phyloP scores from a whole-genome alignment of 1,140 invertebrate species.

The Solenopsis fugax region DNA sequence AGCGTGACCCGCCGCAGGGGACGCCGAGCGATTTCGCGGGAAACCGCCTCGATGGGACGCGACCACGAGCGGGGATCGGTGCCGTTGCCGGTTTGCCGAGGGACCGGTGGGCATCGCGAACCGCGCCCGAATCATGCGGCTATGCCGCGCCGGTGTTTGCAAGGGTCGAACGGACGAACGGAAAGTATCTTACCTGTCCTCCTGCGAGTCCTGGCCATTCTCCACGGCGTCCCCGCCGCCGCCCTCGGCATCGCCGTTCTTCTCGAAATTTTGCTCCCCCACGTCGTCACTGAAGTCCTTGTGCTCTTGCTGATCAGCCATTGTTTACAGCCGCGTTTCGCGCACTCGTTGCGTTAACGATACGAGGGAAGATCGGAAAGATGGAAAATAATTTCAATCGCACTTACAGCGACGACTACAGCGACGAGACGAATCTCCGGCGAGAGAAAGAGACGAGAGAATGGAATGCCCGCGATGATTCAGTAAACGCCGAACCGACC shows the following conservation, averaged over 20 bases:
- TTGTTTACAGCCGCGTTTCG: constrained; percentile 65
- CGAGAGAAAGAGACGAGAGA: neutral
- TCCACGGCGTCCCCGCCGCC: constrained; percentile 82
- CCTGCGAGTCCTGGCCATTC: constrained; percentile 85
- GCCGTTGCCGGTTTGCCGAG: neutral
- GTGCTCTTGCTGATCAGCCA: constrained; percentile 84
- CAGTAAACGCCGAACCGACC: neutral
- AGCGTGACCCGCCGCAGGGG: constrained; percentile 43
- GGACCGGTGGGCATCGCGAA: neutral
- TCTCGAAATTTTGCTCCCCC: constrained; percentile 84
- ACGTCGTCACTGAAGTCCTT: constrained; percentile 86
- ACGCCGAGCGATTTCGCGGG: constrained; percentile 56
- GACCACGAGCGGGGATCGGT: neutral
- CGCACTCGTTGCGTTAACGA: constrained; percentile 36
- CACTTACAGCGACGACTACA: constrained; percentile 31
- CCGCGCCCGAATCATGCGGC: neutral
- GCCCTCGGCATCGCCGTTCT: constrained; percentile 84
- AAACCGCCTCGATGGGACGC: constrained; percentile 18
- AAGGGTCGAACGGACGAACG: neutral
- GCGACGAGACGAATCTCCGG: neutral
- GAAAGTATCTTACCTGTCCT: constrained; percentile 83
- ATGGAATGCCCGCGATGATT: neutral
- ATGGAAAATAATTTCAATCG: constrained; percentile 38
- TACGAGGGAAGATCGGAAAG: constrained; percentile 37
- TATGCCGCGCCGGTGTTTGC: neutral